Conservation (phyloP, 1,140 invertebrate species). For the Trachymyrmex cornetzi region DNA sequence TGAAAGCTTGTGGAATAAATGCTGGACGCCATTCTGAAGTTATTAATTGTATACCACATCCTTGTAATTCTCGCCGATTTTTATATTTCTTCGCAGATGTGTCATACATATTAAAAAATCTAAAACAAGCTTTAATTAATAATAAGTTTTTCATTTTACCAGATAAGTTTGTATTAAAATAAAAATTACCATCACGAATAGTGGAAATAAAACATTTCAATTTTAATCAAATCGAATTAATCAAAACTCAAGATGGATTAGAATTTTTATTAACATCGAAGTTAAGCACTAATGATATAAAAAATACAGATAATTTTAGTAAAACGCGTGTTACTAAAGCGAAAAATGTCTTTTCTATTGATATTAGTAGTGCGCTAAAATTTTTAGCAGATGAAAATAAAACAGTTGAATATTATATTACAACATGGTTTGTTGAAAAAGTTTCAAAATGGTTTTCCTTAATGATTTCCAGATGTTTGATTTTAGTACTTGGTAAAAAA, state of each 20-base stretch:
- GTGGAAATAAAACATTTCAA: not conserved
- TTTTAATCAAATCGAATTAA: too few species aligned
- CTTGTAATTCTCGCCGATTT: not conserved
- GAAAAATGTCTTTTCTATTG: not conserved
- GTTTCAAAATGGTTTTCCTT: not conserved
- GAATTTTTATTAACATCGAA: not conserved
- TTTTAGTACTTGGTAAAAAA: not conserved
- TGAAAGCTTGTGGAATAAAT: not conserved
- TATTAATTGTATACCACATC: not conserved
- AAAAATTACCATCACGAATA: not conserved
- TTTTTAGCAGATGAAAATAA: not conserved
- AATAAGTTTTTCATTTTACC: not conserved
- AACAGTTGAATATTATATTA: not conserved
- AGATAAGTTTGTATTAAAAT: not conserved
- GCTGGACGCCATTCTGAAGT: not conserved
- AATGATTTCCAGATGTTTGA: not conserved
- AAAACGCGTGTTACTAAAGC: not conserved
- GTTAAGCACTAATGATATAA: not conserved
- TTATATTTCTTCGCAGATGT: not conserved
- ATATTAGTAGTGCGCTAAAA: not conserved
- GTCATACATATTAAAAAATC: not conserved
- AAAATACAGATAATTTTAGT: not conserved
- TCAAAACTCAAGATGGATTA: not conserved
- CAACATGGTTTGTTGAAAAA: not conserved
- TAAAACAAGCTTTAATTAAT: not conserved